phyloP scores from a whole-genome alignment of 1,140 invertebrate species.

The Coelopa frigida region DNA sequence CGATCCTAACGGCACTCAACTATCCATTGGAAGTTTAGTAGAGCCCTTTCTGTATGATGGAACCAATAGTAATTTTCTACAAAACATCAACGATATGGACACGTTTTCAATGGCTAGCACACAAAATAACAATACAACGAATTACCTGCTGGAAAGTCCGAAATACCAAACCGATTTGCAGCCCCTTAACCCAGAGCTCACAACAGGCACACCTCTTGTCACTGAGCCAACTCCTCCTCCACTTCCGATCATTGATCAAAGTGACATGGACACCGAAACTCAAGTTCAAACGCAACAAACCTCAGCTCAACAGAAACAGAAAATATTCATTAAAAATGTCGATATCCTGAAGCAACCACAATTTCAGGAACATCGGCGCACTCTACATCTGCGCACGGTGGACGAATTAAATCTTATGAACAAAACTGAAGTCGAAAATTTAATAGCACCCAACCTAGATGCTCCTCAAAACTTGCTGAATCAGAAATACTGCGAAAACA shows the following conservation, averaged over 20 bases:
- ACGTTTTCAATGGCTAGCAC: neutral
- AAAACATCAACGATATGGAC: conserved; percentile 4
- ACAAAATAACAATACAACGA: neutral
- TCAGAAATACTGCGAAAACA: conserved; percentile 55
- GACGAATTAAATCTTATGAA: conserved; percentile 43
- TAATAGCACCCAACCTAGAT: conserved; percentile 63
- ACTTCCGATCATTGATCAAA: neutral
- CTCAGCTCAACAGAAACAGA: conserved; percentile 22
- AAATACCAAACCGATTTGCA: too few species aligned
- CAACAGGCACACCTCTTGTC: conserved; percentile 5
- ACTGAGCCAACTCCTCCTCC: conserved; percentile 11
- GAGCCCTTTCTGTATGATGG: neutral
- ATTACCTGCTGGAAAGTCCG: conserved; percentile 1
- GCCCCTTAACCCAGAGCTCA: too few species aligned
- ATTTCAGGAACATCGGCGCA: conserved; percentile 20
- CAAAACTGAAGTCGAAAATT: conserved; percentile 36
- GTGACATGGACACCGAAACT: too few species aligned
- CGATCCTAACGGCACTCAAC: neutral
- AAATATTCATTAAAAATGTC: conserved; percentile 42
- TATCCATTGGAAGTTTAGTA: neutral
- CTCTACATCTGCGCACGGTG: conserved; percentile 38
- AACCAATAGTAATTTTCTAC: neutral
- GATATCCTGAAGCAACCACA: conserved; percentile 35
- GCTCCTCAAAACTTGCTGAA: too few species aligned
- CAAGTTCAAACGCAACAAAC: too few species aligned